Conservation (phyloP, 2,113 vertebrate genomes). For the Proteles cristata region DNA sequence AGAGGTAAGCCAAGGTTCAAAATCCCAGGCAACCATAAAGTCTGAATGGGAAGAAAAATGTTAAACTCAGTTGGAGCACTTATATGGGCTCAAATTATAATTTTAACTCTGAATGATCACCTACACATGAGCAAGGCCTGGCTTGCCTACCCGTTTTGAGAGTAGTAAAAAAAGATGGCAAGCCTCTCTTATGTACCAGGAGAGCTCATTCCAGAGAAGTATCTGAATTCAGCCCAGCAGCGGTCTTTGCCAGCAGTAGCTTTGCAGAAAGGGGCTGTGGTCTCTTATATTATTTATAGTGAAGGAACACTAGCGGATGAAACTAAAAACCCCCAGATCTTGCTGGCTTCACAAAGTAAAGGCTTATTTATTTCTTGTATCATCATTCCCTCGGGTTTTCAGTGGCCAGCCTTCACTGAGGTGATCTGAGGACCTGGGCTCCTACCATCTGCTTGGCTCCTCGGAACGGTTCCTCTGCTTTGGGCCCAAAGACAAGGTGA, state of each 20-base stretch:
- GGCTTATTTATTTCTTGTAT: background rate
- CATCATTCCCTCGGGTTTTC: background rate
- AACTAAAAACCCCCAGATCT: background rate
- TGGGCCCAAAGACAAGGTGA: background rate
- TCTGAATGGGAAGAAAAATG: background rate
- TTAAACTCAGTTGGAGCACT: constrained; percentile 15
- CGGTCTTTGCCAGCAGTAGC: background rate
- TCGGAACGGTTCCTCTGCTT: background rate
- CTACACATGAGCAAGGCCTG: background rate
- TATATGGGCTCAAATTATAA: constrained; percentile 33
- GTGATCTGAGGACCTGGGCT: background rate
- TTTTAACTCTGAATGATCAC: constrained; percentile 4
- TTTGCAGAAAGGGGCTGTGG: background rate
- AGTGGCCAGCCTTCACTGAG: background rate
- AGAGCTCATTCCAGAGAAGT: background rate
- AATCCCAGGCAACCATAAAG: background rate
- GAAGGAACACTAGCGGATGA: background rate
- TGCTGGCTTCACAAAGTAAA: background rate
- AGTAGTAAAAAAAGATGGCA: background rate
- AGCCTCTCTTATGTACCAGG: background rate
- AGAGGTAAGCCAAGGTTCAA: constrained; percentile 30
- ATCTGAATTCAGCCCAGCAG: constrained; percentile 27
- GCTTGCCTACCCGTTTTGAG: background rate
- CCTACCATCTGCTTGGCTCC: background rate
- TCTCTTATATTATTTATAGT: background rate